Conservation (phyloP, 2,797 vertebrate genomes). For the Cygnus olor region DNA sequence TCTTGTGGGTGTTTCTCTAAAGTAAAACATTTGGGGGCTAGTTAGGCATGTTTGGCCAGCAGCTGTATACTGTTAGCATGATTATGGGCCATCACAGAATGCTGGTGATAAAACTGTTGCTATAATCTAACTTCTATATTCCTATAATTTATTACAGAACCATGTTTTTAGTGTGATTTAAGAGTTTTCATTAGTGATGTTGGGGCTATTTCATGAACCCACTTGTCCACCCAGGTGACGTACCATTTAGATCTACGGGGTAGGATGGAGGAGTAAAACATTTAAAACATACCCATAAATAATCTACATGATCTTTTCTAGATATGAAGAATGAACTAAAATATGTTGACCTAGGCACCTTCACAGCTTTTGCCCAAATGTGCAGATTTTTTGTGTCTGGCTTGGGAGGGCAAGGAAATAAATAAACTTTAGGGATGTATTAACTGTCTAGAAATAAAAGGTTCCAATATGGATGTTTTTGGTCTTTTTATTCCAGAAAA, state of each 20-base stretch:
- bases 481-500: not conserved
- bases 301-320: not conserved
- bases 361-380: conserved; percentile 43
- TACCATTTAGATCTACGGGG: not conserved
- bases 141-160: not conserved
- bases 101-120: not conserved
- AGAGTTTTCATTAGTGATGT: not conserved
- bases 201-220: not conserved
- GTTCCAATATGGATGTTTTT: not conserved
- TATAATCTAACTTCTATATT: not conserved
- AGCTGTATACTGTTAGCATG: not conserved
- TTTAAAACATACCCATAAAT: conserved; percentile 22
- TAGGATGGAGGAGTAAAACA: not conserved
- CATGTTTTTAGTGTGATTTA: not conserved
- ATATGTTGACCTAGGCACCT: not conserved
- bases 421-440: not conserved
- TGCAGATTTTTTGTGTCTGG: not conserved
- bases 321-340: not conserved
- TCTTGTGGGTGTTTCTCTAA: not conserved
- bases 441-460: not conserved
- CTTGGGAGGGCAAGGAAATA: not conserved
- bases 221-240: not conserved
- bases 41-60: not conserved
- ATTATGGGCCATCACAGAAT: not conserved
- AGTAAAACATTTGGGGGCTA: not conserved